Evolutionary conservation across 2,888 invertebrate species (phyloP), one percentile per base, ranked within the genome.

Genomic region (Elegia similella): DNA sequence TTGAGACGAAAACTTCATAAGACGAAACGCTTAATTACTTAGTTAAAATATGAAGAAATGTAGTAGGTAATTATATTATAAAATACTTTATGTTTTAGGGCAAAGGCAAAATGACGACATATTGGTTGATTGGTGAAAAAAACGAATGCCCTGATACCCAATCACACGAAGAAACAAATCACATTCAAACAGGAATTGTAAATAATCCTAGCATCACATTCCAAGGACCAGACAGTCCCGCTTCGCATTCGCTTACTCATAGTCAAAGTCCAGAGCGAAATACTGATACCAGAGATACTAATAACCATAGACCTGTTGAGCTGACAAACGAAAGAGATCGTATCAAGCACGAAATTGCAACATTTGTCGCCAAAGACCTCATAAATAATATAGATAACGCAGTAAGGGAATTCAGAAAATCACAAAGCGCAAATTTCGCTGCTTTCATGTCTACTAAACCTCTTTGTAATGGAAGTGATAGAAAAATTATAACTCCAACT

Each of bases 101-200:
- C 1, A 98, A 98, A 87, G 97, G 97, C 0, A 95, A 94, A 75
- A 96, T 97, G 95, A 93, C 94, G 34, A 98, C 98, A 0, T 98
- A 96, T 76, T 98, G 98, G 98, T 85, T 98, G 57, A 89, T 95
- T 42, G 96, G 96, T 12, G 97, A 97, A 73, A 93, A 93, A 71
- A 62, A 75, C 5, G 63, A 60, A 48, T 71, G 73, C 43, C 69
- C 77, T 16, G 65, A 70, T 12, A 68, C 67, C 10, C 68, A 70
- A 59, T 62, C 70, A 12, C 71, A 76, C 10, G 74, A 73, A 42
- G 66, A 69, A 59, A 68, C 69, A 1, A 81, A 78, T 47, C 63
- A 76, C 43, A 63, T 61, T 6, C 78, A 80, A 58, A 72, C 65
- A 15, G 68, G 69, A 15, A 59, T 72, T 34, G 74, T 75, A 1